Evolutionary conservation across 2,797 vertebrate genomes (phyloP).

Genomic region (Hydrolagus colliei): DNA sequence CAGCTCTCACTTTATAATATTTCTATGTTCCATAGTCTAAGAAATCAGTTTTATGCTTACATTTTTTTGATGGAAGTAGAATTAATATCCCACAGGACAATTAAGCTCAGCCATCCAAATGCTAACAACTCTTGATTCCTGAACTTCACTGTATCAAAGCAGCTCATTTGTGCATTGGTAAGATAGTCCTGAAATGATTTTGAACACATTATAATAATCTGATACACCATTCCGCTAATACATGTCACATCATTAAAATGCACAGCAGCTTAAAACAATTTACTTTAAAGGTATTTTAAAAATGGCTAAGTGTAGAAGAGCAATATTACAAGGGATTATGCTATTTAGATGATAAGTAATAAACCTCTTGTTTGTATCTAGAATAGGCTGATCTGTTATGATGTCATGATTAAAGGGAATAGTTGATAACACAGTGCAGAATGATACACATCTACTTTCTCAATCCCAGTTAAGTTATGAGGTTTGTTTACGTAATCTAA

Average conservation of each 20-base stretch:
- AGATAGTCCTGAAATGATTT: background rate
- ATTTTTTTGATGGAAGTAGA: slow-evolving; percentile 47
- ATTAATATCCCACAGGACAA: slow-evolving; percentile 57
- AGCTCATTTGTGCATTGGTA: slow-evolving; percentile 40
- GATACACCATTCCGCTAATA: background rate
- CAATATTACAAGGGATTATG: too few relatives aligned
- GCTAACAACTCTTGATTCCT: slow-evolving; percentile 50
- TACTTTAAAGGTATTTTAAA: background rate
- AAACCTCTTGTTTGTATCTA: too few relatives aligned
- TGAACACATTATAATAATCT: slow-evolving; percentile 7
- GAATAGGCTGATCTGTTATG: too few relatives aligned
- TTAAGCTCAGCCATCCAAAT: slow-evolving; percentile 47
- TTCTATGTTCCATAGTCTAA: background rate
- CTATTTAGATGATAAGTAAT: too few relatives aligned
- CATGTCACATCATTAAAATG: background rate
- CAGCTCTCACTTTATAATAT: background rate
- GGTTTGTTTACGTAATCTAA: too few relatives aligned
- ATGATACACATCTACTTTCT: too few relatives aligned
- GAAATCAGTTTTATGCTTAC: slow-evolving; percentile 45
- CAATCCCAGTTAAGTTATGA: too few relatives aligned
- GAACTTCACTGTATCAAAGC: slow-evolving; percentile 49
- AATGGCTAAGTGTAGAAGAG: too few relatives aligned
- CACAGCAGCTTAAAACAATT: background rate
- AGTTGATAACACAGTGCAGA: too few relatives aligned
- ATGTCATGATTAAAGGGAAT: too few relatives aligned